Percentiles rank a stretch among this genome's conserved stretches.
These are phyloP conservation scores for Lanistes nyassanus DNA, from an alignment of 1,140 invertebrate genomes.

Conservation along the genomic window DNA sequence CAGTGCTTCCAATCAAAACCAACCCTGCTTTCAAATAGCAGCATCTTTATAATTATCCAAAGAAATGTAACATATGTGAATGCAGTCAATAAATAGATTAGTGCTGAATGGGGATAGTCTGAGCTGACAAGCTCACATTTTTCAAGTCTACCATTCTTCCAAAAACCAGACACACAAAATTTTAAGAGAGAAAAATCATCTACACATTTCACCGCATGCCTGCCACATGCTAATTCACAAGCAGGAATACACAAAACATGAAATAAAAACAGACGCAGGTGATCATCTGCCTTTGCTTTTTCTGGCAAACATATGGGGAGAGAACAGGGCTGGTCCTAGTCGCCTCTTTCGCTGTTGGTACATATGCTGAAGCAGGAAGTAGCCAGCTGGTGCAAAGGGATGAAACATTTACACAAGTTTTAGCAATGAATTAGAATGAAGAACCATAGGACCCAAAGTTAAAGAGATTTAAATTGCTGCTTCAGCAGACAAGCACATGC, in stretches of 20 bases:
- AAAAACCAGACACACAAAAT: too few relatives aligned
- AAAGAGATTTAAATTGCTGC: not conserved
- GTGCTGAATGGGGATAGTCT: too few relatives aligned
- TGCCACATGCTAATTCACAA: not conserved
- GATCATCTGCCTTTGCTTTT: not conserved
- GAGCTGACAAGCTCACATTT: too few relatives aligned
- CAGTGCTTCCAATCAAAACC: too few relatives aligned
- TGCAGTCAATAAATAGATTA: too few relatives aligned
- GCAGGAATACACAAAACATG: not conserved
- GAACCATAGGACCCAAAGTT: not conserved
- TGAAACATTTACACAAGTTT: not conserved
- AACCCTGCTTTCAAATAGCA: too few relatives aligned
- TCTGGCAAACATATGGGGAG: not conserved
- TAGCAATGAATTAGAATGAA: not conserved
- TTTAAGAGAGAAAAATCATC: not conserved
- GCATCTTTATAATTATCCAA: too few relatives aligned
- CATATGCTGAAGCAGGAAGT: constrained; percentile 47
- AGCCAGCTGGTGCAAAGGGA: constrained; percentile 39
- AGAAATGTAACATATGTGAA: too few relatives aligned
- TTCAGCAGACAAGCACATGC: not conserved
- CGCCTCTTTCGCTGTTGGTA: constrained; percentile 52
- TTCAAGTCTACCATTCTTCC: too few relatives aligned
- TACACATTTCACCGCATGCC: not conserved
- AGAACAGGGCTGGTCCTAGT: constrained; percentile 25
- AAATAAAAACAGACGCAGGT: not conserved